Base-by-base conservation (phyloP, 2,113 vertebrate species). In the Centropus unirufus region DNA sequence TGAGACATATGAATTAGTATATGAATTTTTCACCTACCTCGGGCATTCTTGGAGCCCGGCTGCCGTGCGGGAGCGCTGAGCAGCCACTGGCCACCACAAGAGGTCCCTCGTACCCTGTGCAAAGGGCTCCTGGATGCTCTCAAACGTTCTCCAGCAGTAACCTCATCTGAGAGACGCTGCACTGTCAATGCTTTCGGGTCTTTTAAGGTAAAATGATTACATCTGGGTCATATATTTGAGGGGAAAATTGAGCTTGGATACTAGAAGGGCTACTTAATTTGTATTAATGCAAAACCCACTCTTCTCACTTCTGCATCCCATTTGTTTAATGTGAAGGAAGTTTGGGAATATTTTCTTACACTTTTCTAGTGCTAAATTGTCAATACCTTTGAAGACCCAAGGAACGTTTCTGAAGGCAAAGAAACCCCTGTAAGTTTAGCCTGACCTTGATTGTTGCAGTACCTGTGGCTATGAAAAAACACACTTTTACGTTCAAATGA, bases 231-330 rank as follows among this genome's bases (percentile, higher is more conserved):
- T 11, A 16, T 15, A 1, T 61, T 62, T 52, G 39, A 36, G 55
- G 52, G 42, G 11, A 10, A 83, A 51, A 52, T 2, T 14, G 78
- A 67, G 26, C 6, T 12, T 24, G 44, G 39, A 20, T 24, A 3
- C 14, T 6, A 16, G 19, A 63, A 21, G 57, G 44, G 19, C 36
- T 80, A 7, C 46, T 69, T 30, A n/a, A 34, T 63, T 19, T 57
- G 34, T 26, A 30, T 49, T 42, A 44, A 20, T 17, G 16, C 2
- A 2, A 6, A 21, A 9, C 5, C 14, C 8, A 0, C 34, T 61
- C 46, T 1, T 27, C 58, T 73, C 54, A 6, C 14, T 55, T 40
- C 21, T 34, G 9, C n/a, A 20, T 34, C 47, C 8, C 23, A 1
- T 26, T 36, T 63, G 14, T 27, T 46, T 29, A 39, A 12, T 13